These are phyloP conservation scores for Phengaris arion DNA, from an alignment of 2,888 invertebrate genomes.

Conservation along the genomic window DNA sequence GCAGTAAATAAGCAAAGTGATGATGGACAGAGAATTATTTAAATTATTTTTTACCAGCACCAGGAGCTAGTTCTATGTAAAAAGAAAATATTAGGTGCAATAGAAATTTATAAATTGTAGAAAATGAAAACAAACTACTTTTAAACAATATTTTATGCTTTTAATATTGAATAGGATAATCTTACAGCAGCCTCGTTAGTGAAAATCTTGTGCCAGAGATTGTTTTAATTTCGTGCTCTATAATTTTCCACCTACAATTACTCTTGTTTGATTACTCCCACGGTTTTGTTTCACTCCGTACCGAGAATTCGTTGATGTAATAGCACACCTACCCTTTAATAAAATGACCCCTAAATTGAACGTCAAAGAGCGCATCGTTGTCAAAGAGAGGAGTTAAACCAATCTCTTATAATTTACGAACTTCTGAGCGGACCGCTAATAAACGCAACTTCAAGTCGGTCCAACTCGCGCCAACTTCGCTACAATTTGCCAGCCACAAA, in stretches of 20 bases:
- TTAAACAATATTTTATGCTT: no score
- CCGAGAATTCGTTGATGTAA: not conserved
- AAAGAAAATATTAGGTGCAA: no score
- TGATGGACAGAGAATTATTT: no score
- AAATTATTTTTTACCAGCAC: no score
- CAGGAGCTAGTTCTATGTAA: no score
- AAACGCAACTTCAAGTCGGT: constrained; percentile 54
- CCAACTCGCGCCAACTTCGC: constrained; percentile 49
- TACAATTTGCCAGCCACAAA: constrained; percentile 64
- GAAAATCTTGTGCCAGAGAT: no score
- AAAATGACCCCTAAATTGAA: constrained; percentile 12
- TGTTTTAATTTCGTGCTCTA: not conserved
- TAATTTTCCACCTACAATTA: not conserved
- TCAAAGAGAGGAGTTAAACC: constrained; percentile 39
- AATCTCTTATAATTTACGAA: constrained; percentile 38
- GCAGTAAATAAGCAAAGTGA: not conserved
- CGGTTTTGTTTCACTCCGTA: not conserved
- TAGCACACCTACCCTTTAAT: constrained; percentile 6
- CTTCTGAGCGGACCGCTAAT: constrained; percentile 52
- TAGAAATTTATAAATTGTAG: no score
- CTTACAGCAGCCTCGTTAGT: no score
- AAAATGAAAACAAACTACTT: no score
- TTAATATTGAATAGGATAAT: no score
- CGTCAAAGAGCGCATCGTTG: constrained; percentile 31
- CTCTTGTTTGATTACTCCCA: not conserved